A percentile compares a stretch with the other conserved stretches of the same genome.
Evolutionary conservation across 1,140 invertebrate genomes (phyloP).

Genomic region (Ceratosolen fusciceps): DNA sequence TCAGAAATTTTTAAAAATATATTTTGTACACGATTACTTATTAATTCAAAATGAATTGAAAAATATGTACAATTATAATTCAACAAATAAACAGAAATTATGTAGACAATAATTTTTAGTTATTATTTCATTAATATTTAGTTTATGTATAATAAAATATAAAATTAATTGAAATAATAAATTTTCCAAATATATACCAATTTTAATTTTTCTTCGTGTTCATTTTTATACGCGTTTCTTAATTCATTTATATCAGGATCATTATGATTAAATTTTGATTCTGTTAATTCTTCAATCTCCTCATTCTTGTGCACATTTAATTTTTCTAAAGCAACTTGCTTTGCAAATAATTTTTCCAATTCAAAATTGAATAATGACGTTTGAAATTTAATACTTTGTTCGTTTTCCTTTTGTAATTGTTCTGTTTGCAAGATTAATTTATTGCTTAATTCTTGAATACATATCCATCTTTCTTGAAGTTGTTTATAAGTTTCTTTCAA

Average conservation of each 20-base stretch:
- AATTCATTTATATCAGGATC: conserved; percentile 62
- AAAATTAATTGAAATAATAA: too few relatives aligned
- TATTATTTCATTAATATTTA: not conserved
- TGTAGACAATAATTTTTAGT: too few relatives aligned
- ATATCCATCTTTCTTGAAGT: conserved; percentile 57
- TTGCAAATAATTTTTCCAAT: conserved; percentile 55
- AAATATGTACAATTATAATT: too few relatives aligned
- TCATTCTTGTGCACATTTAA: conserved; percentile 69
- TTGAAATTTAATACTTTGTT: conserved; percentile 57
- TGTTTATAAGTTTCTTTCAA: conserved; percentile 53
- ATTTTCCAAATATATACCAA: not conserved
- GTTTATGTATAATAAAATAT: not conserved
- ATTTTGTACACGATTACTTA: too few relatives aligned
- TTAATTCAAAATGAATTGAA: too few relatives aligned
- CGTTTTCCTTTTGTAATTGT: conserved; percentile 65
- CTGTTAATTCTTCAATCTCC: conserved; percentile 67
- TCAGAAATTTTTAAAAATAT: too few relatives aligned
- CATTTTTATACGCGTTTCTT: conserved; percentile 54
- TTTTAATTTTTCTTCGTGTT: conserved; percentile 27
- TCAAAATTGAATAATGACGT: conserved; percentile 60
- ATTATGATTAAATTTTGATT: conserved; percentile 69
- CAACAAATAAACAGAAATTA: too few relatives aligned
- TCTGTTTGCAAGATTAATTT: conserved; percentile 60
- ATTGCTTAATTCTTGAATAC: conserved; percentile 62
- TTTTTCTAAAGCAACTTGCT: conserved; percentile 55